These are phyloP conservation scores for Choloepus didactylus DNA, from an alignment of 2,797 vertebrate genomes.

Conservation along the genomic window DNA sequence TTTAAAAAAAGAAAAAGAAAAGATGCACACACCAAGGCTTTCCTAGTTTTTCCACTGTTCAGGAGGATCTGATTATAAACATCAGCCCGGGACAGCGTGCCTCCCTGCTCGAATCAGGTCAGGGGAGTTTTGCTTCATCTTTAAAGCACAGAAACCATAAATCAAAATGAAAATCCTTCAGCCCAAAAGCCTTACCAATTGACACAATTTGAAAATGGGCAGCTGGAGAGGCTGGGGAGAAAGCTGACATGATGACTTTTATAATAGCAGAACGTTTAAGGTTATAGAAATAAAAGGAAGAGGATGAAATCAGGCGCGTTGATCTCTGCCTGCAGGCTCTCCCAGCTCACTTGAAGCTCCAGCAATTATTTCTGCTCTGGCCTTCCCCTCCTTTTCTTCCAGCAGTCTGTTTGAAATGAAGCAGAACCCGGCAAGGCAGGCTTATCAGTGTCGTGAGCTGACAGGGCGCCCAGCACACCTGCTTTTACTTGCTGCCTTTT, in stretches of 20 bases:
- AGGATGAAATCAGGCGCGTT: conserved; percentile 91
- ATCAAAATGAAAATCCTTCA: conserved; percentile 92
- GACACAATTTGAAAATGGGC: conserved; percentile 90
- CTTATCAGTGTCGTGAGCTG: conserved; percentile 90
- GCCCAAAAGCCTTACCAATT: conserved; percentile 89
- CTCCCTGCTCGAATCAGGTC: conserved; percentile 74
- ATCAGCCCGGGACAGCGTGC: conserved; percentile 65
- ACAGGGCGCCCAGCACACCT: conserved; percentile 90
- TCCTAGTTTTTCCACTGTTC: neutral
- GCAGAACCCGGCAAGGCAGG: conserved; percentile 89
- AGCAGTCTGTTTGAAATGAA: conserved; percentile 91
- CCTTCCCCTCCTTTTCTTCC: conserved; percentile 84
- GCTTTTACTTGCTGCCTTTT: conserved; percentile 90
- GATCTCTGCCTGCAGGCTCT: conserved; percentile 92
- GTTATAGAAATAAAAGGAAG: conserved; percentile 92
- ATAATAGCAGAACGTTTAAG: conserved; percentile 93
- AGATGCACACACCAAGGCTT: neutral
- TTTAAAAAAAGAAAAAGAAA: conserved; percentile 27
- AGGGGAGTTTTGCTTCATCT: conserved; percentile 82
- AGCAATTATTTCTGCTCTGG: conserved; percentile 91
- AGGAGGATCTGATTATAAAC: conserved; percentile 80
- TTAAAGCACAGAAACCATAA: conserved; percentile 87
- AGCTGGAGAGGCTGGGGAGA: conserved; percentile 88
- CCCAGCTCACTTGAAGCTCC: conserved; percentile 88
- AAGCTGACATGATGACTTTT: conserved; percentile 92